Evolutionary conservation across 2,113 vertebrate species (phyloP).

Genomic region (Sterrhoptilus dennistouni): DNA sequence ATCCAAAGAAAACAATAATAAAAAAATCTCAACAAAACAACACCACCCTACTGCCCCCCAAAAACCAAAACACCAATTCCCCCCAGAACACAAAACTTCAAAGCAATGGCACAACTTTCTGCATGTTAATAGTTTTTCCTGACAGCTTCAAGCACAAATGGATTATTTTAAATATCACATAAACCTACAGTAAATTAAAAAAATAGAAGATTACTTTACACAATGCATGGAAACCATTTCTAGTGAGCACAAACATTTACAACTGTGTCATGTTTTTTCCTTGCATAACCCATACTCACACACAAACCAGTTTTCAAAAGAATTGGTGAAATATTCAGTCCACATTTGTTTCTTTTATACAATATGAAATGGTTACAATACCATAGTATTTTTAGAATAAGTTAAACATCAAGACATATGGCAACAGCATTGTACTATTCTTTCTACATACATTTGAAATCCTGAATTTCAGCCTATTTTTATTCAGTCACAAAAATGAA

Average conservation of each 20-base stretch:
- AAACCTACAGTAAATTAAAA: slow-evolving; percentile 57
- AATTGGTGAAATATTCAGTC: slow-evolving; percentile 59
- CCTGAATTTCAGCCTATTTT: slow-evolving; percentile 44
- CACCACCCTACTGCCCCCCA: not conserved
- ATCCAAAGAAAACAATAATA: not conserved
- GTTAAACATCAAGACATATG: slow-evolving; percentile 75
- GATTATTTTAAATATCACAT: slow-evolving; percentile 57
- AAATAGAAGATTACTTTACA: slow-evolving; percentile 58
- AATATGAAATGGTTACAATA: slow-evolving; percentile 52
- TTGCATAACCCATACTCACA: slow-evolving; percentile 39
- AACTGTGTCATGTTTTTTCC: slow-evolving; percentile 36
- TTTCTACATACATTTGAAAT: slow-evolving; percentile 58
- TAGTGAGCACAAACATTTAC: slow-evolving; percentile 53
- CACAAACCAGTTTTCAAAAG: slow-evolving; percentile 52
- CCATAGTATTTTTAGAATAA: slow-evolving; percentile 71
- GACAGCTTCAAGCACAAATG: slow-evolving; percentile 20
- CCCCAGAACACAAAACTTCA: not conserved
- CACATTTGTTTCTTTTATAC: slow-evolving; percentile 38
- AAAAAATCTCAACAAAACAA: not conserved
- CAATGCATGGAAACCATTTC: slow-evolving; percentile 45
- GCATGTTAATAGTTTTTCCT: slow-evolving; percentile 1
- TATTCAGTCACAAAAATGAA: slow-evolving; percentile 55
- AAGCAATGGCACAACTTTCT: slow-evolving; percentile 7
- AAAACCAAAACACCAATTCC: not conserved
- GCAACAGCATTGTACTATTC: slow-evolving; percentile 51